Base-by-base conservation (phyloP, 1,140 invertebrate species). In the Microvelia longipes region DNA sequence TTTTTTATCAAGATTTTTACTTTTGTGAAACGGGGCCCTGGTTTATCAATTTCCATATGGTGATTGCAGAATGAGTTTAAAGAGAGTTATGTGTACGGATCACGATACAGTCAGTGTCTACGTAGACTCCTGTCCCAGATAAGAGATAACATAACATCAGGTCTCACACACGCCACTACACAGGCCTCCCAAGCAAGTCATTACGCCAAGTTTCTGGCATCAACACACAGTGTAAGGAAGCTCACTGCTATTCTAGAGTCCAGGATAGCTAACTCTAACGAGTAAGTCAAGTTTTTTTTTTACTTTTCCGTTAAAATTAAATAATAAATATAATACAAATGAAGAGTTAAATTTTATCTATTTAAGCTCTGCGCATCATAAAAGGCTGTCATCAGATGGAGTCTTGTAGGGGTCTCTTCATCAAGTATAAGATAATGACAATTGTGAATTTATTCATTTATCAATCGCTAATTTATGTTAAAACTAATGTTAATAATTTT, bases 21-120 rank as follows among this genome's bases (percentile, higher is more conserved):
- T n/a, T n/a, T n/a, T n/a, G n/a, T n/a, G n/a, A n/a, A n/a, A n/a
- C n/a, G n/a, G n/a, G n/a, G n/a, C n/a, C n/a, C n/a, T n/a, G n/a
- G n/a, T n/a, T n/a, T n/a, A n/a, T n/a, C n/a, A n/a, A n/a, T n/a
- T n/a, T n/a, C n/a, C n/a, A n/a, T n/a, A n/a, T n/a, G n/a, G n/a
- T 29, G 70, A 69, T 77, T 80, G 14, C 75, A 89, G 86, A 78
- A 82, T 15, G 82, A 84, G 35, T 93, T 87, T 74, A 88, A 87
- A 73, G 92, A 95, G 80, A 84, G 90, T 0, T 80, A 83, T 65
- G 79, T 82, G 0, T 93, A 90, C 75, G 78, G 87, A 28, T 84
- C 88, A 0, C 88, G 90, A 71, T 93, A 92, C 76, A 84, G 86
- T 66, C 90, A 93, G 76, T 88, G 90, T 74, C 81, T 94, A 75